Base-by-base conservation (phyloP, 2,888 invertebrate species). In the Rotaria magnacalcarata region DNA sequence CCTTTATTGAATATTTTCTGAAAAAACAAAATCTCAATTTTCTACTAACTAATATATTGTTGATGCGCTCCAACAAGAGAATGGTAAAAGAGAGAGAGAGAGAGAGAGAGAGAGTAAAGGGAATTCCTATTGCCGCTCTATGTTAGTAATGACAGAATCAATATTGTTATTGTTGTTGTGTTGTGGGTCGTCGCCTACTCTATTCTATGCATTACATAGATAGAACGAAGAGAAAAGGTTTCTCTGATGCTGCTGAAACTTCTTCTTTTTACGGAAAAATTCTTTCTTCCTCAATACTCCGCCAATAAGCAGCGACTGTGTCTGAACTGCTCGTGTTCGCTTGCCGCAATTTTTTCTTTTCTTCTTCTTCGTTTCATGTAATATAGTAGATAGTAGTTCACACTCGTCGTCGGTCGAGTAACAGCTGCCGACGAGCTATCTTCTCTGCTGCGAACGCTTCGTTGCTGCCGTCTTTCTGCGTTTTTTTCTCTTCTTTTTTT, bases 371-470 rank as follows among this genome's bases (percentile, higher is more conserved):
- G 34, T 19, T 3, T 16, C 24, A 34, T 67, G 67, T 67, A 67
- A 67, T 67, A 67, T 16, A 67, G 67, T 67, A 67, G 67, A 67
- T 67, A 67, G 67, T 19, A 67, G 67, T 67, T 67, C 67, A 67
- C 34, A 67, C 27, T 67, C 16, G 67, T 34, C 67, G 67, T 67
- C 67, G 67, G 67, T 67, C 67, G 67, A 67, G 67, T 67, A 67
- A 67, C 67, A 67, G 67, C 67, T 67, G 67, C 67, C 67, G 67
- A 19, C 67, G 67, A 67, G 67, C 67, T 67, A 67, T 67, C 67
- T 34, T 67, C 67, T 27, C 67, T 67, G 19, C 34, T 34, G 67
- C 34, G 34, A 24, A 67, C 67, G 34, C 67, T 34, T 34, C 34
- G 16, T 41, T 67, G 67, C 34, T 67, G 6, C 34, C 67, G 67